A percentile compares a stretch with the other conserved stretches of the same genome.
These are phyloP conservation scores for Nephila pilipes DNA, from an alignment of 1,140 invertebrate genomes.

Conservation along the genomic window DNA sequence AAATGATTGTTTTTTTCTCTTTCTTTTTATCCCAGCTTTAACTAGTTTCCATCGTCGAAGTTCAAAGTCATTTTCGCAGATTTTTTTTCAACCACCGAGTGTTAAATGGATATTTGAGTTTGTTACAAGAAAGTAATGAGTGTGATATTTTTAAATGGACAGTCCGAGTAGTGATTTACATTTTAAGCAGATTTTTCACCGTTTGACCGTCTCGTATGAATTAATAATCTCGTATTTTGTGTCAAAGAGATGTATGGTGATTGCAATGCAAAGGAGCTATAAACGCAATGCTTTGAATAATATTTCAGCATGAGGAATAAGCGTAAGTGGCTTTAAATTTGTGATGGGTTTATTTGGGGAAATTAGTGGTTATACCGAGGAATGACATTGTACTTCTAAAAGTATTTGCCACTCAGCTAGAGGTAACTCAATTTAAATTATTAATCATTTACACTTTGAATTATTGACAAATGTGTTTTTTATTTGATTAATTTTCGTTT, in stretches of 20 bases:
- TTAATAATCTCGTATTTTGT: not conserved
- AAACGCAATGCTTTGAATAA: no score
- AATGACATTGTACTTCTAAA: no score
- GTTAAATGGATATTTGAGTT: conserved; percentile 46
- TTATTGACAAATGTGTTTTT: no score
- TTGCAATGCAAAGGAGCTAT: not conserved
- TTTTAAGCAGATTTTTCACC: conserved; percentile 29
- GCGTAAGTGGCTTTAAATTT: no score
- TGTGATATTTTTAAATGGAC: conserved; percentile 35
- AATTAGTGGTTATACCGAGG: no score
- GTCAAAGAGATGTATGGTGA: not conserved
- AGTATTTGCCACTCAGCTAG: no score
- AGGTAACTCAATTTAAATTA: no score
- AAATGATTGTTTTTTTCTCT: conserved; percentile 20
- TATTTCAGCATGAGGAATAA: no score
- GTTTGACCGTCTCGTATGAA: not conserved
- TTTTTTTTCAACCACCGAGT: not conserved
- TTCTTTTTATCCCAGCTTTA: not conserved
- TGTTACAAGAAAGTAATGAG: conserved; percentile 35
- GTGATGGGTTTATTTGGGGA: no score
- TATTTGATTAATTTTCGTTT: no score
- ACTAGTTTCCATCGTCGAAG: not conserved
- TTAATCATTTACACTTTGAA: no score
- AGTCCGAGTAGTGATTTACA: conserved; percentile 12
- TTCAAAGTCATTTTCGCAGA: not conserved